Conservation (phyloP, 2,888 invertebrate species). For the Malthinus flaveolus region DNA sequence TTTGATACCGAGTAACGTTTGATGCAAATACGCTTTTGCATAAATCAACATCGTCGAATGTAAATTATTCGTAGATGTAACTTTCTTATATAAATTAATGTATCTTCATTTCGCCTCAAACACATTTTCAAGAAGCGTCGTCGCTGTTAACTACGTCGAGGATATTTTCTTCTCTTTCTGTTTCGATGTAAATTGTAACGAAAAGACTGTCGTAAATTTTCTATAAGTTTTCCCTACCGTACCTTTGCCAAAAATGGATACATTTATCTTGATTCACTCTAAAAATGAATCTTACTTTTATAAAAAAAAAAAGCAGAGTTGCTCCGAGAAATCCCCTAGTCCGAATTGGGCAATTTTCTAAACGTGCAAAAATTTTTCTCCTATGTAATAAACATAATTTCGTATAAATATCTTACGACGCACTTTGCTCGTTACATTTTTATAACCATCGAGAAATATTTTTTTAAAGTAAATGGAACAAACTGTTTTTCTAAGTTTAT, state of each 20-base stretch:
- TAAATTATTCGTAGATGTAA: conserved; percentile 12
- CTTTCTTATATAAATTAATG: conserved; percentile 19
- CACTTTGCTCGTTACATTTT: conserved; percentile 4
- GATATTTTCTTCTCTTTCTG: conserved; percentile 15
- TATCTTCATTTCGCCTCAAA: conserved; percentile 18
- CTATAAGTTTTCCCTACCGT: conserved; percentile 27
- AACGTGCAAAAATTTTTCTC: conserved; percentile 24
- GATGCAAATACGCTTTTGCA: conserved; percentile 20
- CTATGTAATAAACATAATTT: conserved; percentile 19
- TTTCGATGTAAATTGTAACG: conserved; percentile 22
- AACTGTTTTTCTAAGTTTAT: not conserved
- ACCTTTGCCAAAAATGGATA: conserved; percentile 30
- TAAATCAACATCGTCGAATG: conserved; percentile 14
- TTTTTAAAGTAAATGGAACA: conserved; percentile 2
- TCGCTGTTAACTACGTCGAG: conserved; percentile 13
- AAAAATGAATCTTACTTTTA: conserved; percentile 30
- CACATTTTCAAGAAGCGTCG: conserved; percentile 15
- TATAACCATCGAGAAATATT: not conserved
- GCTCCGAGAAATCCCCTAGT: conserved; percentile 21
- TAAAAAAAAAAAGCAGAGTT: conserved; percentile 15
- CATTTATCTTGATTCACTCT: conserved; percentile 30
- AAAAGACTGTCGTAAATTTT: conserved; percentile 25
- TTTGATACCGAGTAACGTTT: conserved; percentile 14
- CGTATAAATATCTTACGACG: conserved; percentile 14
- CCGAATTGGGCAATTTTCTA: conserved; percentile 26